Percentiles rank a stretch among this genome's conserved stretches.
Conservation (phyloP, 2,888 invertebrate genomes). For the Pediacus dermestoides region DNA sequence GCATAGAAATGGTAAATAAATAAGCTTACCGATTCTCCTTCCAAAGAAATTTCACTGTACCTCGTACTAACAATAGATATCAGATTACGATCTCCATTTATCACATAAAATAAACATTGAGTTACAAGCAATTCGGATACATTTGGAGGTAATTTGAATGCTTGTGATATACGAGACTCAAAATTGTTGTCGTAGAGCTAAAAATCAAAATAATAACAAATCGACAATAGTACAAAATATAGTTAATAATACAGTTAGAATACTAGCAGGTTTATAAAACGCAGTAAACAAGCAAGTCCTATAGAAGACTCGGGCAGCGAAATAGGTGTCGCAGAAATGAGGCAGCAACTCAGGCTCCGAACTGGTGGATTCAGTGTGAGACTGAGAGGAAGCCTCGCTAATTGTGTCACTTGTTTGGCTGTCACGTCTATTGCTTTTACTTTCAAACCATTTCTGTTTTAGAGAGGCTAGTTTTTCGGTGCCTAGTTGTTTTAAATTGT, state of each 20-base stretch:
- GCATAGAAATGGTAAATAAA: too few relatives aligned
- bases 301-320: slow-evolving; percentile 57
- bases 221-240: neutral
- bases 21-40: slow-evolving; percentile 51
- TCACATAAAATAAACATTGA: slow-evolving; percentile 64
- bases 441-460: slow-evolving; percentile 60
- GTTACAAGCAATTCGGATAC: slow-evolving; percentile 63
- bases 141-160: slow-evolving; percentile 64
- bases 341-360: slow-evolving; percentile 47
- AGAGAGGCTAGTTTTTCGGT: slow-evolving; percentile 64
- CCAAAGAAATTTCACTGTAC: slow-evolving; percentile 55
- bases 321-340: slow-evolving; percentile 53
- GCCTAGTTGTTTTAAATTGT: slow-evolving; percentile 65
- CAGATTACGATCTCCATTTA: slow-evolving; percentile 51
- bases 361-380: slow-evolving; percentile 32
- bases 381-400: slow-evolving; percentile 45
- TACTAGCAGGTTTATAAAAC: slow-evolving; percentile 55
- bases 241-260: slow-evolving; percentile 53
- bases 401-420: slow-evolving; percentile 44
- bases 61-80: slow-evolving; percentile 57
- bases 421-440: slow-evolving; percentile 43
- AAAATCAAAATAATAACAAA: slow-evolving; percentile 24
- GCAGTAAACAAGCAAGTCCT: slow-evolving; percentile 59
- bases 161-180: slow-evolving; percentile 62
- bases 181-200: slow-evolving; percentile 66